Base-by-base conservation (phyloP, 2,797 vertebrate genomes). In the Chanos chanos region DNA sequence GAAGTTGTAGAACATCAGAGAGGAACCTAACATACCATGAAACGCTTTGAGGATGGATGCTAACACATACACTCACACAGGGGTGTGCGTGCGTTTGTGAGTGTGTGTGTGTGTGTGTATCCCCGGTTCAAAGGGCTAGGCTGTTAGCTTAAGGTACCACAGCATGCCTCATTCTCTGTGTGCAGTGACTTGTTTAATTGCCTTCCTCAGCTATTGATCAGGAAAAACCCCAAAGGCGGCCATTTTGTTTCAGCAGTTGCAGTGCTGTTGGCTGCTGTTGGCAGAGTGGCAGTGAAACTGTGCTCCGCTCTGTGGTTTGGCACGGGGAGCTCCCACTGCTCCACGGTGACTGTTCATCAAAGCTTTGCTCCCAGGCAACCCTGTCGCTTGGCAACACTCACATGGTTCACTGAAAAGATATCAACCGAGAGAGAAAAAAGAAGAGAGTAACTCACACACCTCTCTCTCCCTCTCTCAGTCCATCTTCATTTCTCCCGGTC, bases 371-470 rank as follows among this genome's bases (percentile, higher is more conserved):
- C 73, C 77, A 75, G 83, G 85, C 84, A 85, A 85, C 81, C 78
- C 76, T 79, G 86, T 90, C 84, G 84, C 87, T 78, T 84, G 86
- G 87, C 87, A 89, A 89, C 86, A 70, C 68, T 45, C 70, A 70
- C 12, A 53, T 66, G 60, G 68, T 81, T 83, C 75, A 81, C 73
- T 70, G 65, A 73, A 79, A 72, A 77, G 73, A 77, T 70, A 69
- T 75, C 63, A 77, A 72, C 66, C n/a, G 66, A 47, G 62, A 72
- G 57, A 66, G 64, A 49, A 72, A 77, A 71, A 74, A 64, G 63
- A 41, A 68, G 53, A 45, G 58, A 61, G 58, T 48, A 36, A 68
- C 71, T 18, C 58, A 71, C 73, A 33, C 28, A 54, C 45, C 55
- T 43, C n/a, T 9, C 62, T 19, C 57, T 4, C 63, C 51, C 51